Evolutionary conservation across 2,797 vertebrate species (phyloP).

Genomic region (Chiroxiphia lanceolata): DNA sequence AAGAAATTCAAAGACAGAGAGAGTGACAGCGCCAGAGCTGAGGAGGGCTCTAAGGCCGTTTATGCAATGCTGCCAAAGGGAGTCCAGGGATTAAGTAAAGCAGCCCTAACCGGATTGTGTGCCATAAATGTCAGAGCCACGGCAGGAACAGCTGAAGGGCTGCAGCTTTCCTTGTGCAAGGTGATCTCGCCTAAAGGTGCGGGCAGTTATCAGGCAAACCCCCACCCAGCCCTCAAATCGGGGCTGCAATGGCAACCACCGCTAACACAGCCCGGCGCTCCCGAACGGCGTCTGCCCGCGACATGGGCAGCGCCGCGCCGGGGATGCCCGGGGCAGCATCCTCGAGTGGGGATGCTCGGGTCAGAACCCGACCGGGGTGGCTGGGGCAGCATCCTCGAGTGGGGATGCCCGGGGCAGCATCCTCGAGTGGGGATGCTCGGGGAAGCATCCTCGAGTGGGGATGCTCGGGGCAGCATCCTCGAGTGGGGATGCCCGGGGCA

Average conservation of each 20-base stretch:
- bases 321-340: background rate
- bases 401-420: no score
- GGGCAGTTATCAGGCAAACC: background rate
- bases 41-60: background rate
- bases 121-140: background rate
- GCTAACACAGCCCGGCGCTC: background rate
- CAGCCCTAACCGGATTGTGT: conserved; percentile 37
- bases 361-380: background rate
- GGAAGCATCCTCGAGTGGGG: background rate
- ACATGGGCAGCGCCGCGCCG: accelerated
- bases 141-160: background rate
- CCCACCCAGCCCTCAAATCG: background rate
- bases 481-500: background rate
- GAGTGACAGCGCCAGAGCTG: background rate
- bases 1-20: background rate
- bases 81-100: conserved; percentile 46
- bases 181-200: background rate
- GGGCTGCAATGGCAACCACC: background rate
- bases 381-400: no score
- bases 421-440: no score
- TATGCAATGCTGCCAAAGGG: background rate
- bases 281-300: background rate
- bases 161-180: background rate
- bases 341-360: background rate
- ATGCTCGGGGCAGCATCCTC: background rate